Conservation (phyloP, 2,888 invertebrate genomes). For the Orthosia cruda region DNA sequence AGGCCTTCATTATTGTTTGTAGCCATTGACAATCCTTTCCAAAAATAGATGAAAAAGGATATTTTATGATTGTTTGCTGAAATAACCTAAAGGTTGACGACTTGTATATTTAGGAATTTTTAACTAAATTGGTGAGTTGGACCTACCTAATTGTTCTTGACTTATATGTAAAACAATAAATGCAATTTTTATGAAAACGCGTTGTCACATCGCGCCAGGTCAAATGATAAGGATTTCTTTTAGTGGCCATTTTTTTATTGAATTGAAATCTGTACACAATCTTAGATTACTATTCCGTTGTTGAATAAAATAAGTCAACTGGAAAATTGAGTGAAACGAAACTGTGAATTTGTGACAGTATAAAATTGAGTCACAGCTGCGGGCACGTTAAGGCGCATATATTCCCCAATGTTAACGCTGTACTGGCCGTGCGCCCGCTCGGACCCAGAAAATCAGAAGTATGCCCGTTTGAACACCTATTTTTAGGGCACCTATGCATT, state of each 20-base stretch:
- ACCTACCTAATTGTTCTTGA: background rate
- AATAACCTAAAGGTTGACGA: too few relatives aligned
- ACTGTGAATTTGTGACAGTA: background rate
- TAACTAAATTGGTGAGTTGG: background rate
- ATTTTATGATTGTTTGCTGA: too few relatives aligned
- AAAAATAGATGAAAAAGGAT: background rate
- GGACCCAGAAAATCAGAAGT: too few relatives aligned
- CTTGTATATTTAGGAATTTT: background rate
- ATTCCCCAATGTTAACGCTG: too few relatives aligned
- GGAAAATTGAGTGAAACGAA: slow-evolving; percentile 24
- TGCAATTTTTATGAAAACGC: background rate
- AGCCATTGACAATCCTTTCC: background rate
- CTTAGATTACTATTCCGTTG: slow-evolving; percentile 4
- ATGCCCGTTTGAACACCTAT: too few relatives aligned
- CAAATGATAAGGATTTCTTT: slow-evolving; percentile 32
- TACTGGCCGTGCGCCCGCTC: too few relatives aligned
- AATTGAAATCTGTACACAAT: slow-evolving; percentile 61
- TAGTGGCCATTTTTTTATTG: slow-evolving; percentile 46
- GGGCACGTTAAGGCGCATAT: too few relatives aligned
- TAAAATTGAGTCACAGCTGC: too few relatives aligned
- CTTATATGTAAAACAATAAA: too few relatives aligned
- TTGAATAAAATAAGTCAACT: slow-evolving; percentile 18
- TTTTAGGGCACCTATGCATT: too few relatives aligned
- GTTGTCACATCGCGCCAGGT: background rate
- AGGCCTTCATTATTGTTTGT: background rate